Evolutionary conservation across 1,140 invertebrate genomes (phyloP), one percentile per base, ranked within the genome.

Genomic region (Cephus cinctus): DNA sequence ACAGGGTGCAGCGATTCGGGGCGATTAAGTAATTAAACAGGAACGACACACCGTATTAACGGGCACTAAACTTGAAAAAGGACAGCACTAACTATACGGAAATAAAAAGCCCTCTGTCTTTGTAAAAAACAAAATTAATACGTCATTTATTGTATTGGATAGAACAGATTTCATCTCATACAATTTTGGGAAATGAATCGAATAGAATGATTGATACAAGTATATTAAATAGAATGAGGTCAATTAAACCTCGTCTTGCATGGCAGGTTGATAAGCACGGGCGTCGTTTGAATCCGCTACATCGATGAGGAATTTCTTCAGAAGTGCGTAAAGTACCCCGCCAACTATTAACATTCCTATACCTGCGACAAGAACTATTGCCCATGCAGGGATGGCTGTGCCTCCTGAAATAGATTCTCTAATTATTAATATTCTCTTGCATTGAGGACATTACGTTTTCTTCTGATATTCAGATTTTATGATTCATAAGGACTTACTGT

Each of bases 311-410:
- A 82, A 65, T 68, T 86, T 88, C 49, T 83, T 83, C 72, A 89
- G 75, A 2, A 86, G 56, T 0, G 81, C 67, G 43, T 86, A 90
- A 0, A 88, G 57, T 18, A 85, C 74, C 5, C 77, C 86, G 27
- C 86, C 87, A 2, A 84, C 54, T 2, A 85, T 11, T 9, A 89
- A 57, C 77, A 88, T 84, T 14, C 75, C 80, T 2, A 88, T 64
- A 12, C 84, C 86, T 12, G 85, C 74, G 46, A 88, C 62, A 3
- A 87, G 52, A 19, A 86, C 81, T 38, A 88, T 81, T 0, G 84
- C 82, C 87, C 87, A 89, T 0, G 86, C 85, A 43, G 87, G 86
- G 54, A 89, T 80, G 5, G 80, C 79, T 32, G 81, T 80, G 18
- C 80, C 78, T 63, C 78, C 87, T 87, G 58, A 56, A 81, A 78